Evolutionary conservation across 2,113 vertebrate genomes (phyloP), one percentile per base, ranked within the genome.

Genomic region (Zosterops lateralis): DNA sequence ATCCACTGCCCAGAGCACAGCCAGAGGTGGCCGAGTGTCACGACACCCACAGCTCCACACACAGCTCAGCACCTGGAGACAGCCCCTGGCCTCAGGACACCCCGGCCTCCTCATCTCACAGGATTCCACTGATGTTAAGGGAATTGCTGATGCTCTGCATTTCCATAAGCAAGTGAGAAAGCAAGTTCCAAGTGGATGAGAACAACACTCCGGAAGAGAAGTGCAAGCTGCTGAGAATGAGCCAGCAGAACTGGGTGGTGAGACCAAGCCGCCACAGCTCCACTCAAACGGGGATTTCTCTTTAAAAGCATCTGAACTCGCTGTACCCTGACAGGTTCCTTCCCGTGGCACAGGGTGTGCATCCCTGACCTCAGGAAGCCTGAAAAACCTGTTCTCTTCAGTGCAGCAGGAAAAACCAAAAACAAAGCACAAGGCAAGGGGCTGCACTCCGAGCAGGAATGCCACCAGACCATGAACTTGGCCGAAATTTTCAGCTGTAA

Each of bases 301-400:
- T 92, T 89, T 83, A 93, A 95, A 89, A 87, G 42, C 8, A n/a
- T 79, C 64, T 66, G 92, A 68, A 72, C 58, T 38, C 3, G 3
- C 53, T 65, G 4, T 61, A 95, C 87, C 47, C 50, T 2, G n/a
- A 72, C 66, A 87, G 87, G 95, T 87, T 94, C 86, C 93, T 91
- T 94, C 90, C 95, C 64, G 12, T 57, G 90, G 94, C 61, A 89
- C 66, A 80, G 95, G 92, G 90, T 86, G 95, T 94, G 92, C 93
- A 93, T 91, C 95, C 93, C 95, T 93, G 96, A 96, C 92, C 92
- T 86, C 88, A 90, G 93, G 93, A 90, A 96, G 95, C 96, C 73
- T 80, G 96, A 96, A 95, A 96, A 96, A 94, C 93, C 95, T 93
- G 96, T 93, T 96, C 88, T 78, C 66, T 60, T 93, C 75, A 93